Conservation (phyloP, 2,113 vertebrate species). For the Sinosuthora webbiana region DNA sequence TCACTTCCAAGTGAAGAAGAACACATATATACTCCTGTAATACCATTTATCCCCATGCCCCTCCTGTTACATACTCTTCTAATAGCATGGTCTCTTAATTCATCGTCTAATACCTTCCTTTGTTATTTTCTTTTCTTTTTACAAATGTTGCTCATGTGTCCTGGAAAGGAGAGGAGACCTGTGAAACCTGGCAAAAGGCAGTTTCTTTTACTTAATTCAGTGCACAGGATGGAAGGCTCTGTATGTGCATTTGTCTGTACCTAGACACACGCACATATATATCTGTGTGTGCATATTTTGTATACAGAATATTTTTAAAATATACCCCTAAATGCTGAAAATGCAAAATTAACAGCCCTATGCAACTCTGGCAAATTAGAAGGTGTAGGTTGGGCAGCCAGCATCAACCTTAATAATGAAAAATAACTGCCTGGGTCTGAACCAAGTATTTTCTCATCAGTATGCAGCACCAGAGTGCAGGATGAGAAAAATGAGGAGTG, state of each 20-base stretch:
- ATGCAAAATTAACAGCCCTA: neutral
- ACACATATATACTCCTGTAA: neutral
- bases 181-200: neutral
- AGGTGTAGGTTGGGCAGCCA: neutral
- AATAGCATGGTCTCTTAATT: neutral
- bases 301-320: neutral
- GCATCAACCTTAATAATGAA: conserved; percentile 15
- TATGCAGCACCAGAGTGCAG: conserved; percentile 17
- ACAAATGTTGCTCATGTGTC: neutral
- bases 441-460: conserved; percentile 48
- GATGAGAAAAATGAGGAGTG: conserved; percentile 36
- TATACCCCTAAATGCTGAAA: neutral
- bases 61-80: neutral
- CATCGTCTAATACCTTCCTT: neutral
- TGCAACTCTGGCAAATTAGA: neutral
- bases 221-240: neutral
- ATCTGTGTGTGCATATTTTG: neutral
- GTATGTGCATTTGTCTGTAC: neutral
- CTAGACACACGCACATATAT: neutral
- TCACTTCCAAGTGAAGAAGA: neutral
- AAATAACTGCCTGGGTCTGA: conserved; percentile 14
- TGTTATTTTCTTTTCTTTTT: neutral
- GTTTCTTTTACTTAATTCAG: neutral
- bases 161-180: neutral
- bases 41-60: neutral